A percentile compares a stretch with the other conserved stretches of the same genome.
Evolutionary conservation across 2,888 invertebrate species (phyloP).

Genomic region (Oligia latruncula): DNA sequence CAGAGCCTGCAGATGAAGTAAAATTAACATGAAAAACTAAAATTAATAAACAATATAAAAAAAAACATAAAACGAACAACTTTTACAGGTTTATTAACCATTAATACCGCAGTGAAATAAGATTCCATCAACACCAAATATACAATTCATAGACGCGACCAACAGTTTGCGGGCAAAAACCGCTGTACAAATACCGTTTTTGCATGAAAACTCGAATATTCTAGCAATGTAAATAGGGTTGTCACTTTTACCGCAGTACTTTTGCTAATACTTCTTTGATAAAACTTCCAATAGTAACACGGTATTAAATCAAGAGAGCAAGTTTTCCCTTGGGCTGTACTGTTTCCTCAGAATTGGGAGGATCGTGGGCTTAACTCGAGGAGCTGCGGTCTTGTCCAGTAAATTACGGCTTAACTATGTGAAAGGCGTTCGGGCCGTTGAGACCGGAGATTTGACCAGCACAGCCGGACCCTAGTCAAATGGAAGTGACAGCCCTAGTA

Average conservation of each 20-base stretch:
- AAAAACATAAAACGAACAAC: neutral
- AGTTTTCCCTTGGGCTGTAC: conserved; percentile 25
- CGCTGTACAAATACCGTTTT: conserved; percentile 38
- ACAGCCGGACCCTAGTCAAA: conserved; percentile 31
- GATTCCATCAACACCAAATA: conserved; percentile 49
- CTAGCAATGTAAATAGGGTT: conserved; percentile 47
- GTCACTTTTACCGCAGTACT: conserved; percentile 25
- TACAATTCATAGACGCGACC: conserved; percentile 47
- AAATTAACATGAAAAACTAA: neutral
- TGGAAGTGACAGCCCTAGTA: conserved; percentile 42
- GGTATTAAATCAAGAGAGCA: conserved; percentile 40
- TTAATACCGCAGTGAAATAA: neutral
- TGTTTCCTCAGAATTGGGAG: conserved; percentile 18
- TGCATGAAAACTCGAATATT: conserved; percentile 54
- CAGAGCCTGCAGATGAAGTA: too few species aligned
- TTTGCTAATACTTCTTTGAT: conserved; percentile 34
- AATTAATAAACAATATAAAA: neutral
- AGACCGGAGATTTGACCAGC: conserved; percentile 34
- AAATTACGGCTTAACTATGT: conserved; percentile 51
- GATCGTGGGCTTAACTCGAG: conserved; percentile 25
- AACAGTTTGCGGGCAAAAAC: conserved; percentile 51
- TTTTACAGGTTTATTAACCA: conserved; percentile 3
- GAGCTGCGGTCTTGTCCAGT: conserved; percentile 47
- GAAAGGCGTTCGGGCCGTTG: conserved; percentile 24
- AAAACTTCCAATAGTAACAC: conserved; percentile 29